A percentile compares a stretch with the other conserved stretches of the same genome.
Evolutionary conservation across 2,113 vertebrate species (phyloP).

Genomic region (Gambusia holbrooki): DNA sequence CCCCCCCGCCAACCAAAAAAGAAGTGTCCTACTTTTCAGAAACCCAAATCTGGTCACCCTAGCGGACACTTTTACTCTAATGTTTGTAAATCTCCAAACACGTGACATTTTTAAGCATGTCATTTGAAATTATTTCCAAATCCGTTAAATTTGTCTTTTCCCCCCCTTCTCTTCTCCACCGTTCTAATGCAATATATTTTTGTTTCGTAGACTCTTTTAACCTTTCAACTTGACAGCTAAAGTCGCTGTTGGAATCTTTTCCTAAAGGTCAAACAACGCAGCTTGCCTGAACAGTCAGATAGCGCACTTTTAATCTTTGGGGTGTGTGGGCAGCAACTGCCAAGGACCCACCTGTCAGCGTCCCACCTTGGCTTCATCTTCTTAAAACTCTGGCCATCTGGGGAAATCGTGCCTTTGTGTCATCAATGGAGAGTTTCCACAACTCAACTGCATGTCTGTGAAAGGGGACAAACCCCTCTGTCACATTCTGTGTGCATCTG

Average conservation of each 20-base stretch:
- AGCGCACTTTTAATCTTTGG: conserved; percentile 9
- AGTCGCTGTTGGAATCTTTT: neutral
- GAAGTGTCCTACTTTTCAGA: too few relatives aligned
- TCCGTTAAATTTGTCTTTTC: neutral
- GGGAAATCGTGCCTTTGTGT: conserved; percentile 26
- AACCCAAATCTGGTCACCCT: too few relatives aligned
- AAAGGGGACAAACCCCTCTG: neutral
- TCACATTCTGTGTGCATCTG: conserved; percentile 3
- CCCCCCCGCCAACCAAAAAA: too few relatives aligned
- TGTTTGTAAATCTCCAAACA: neutral
- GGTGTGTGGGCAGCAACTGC: conserved; percentile 1
- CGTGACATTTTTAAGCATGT: too few relatives aligned
- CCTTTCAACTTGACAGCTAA: conserved; percentile 14
- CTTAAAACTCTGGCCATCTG: conserved; percentile 15
- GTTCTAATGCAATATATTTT: conserved; percentile 6
- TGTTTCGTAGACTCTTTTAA: conserved; percentile 12
- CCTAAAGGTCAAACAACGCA: conserved; percentile 20
- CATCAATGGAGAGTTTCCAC: conserved; percentile 13
- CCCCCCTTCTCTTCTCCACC: neutral
- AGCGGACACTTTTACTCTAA: neutral
- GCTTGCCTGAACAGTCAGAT: conserved; percentile 8
- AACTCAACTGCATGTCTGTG: conserved; percentile 22
- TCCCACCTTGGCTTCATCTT: conserved; percentile 21
- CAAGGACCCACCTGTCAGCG: neutral
- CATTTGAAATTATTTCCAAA: neutral